A percentile compares a stretch with the other conserved stretches of the same genome.
Evolutionary conservation across 23 tunicate species (phyloP).

Genomic region (Oikopleura dioica): DNA sequence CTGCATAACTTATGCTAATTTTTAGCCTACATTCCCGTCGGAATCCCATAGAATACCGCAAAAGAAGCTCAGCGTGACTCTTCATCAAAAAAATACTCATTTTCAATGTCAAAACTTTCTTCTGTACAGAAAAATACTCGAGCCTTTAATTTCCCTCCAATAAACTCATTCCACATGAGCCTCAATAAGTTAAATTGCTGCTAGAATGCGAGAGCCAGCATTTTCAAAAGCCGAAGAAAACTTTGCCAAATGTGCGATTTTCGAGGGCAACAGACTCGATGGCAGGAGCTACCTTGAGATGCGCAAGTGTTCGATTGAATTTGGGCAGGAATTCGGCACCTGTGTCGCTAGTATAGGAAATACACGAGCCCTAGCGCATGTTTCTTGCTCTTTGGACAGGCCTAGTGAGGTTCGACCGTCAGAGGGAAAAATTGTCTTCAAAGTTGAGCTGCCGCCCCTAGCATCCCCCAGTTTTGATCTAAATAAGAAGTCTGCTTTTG

Average conservation of each 20-base stretch:
- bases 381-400: slow-evolving; percentile 37
- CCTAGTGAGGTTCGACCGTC: slow-evolving; percentile 53
- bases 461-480: slow-evolving; percentile 58
- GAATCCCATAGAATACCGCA: no score
- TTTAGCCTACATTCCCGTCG: no score
- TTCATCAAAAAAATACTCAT: neutral
- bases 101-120: no score
- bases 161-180: no score
- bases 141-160: no score
- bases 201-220: neutral
- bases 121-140: no score
- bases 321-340: slow-evolving; percentile 1
- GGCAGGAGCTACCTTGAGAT: no score
- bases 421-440: slow-evolving; percentile 52
- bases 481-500: slow-evolving; percentile 21
- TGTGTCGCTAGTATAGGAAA: neutral
- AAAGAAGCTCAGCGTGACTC: neutral
- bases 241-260: neutral
- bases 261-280: neutral
- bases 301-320: no score
- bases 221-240: neutral
- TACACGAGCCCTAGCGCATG: slow-evolving; percentile 36
- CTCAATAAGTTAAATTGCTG: no score
- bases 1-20: no score
- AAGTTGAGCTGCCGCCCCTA: slow-evolving; percentile 68